Base-by-base conservation (phyloP, 2,888 invertebrate genomes). In the Aquatica leii region DNA sequence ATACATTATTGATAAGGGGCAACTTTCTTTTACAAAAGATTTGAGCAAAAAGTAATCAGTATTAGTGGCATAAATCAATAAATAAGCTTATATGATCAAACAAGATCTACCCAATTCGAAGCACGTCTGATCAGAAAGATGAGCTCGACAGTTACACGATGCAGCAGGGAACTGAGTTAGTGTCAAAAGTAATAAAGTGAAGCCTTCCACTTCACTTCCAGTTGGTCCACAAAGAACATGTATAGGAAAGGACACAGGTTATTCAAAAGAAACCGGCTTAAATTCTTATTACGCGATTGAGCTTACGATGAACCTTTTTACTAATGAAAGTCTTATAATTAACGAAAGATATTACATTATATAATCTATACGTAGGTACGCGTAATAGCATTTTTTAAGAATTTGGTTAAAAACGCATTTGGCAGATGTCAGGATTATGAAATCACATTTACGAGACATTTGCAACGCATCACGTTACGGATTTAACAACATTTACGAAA, bases 141-240 rank as follows among this genome's bases (percentile, higher is more conserved):
- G 57, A 66, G 62, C 49, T 56, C 63, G 69, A 64, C 69, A 69
- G 71, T 66, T 69, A 69, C 67, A 67, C 59, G 69, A 69, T 67
- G 64, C 66, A 59, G 59, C 58, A 57, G 65, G 62, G 65, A 67
- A 69, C 59, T 31, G 65, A 57, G 63, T 69, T 69, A 72, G 71
- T 71, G 72, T 72, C 72, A 64, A 70, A 70, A 67, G 69, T 72
- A 72, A 72, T 72, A 71, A 71, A 71, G 69, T 69, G 71, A 72
- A 72, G 67, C 72, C 71, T 71, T 72, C 67, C 66, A 71, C 69
- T 68, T 65, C 62, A 61, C 58, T 61, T 41, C 56, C 54, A 64
- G 59, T 52, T 59, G 41, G 50, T 43, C 56, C 24, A 41, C 54
- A 65, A 61, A 59, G 52, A 54, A 54, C 18, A 46, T 31, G 12